Evolutionary conservation across 2,797 vertebrate genomes (phyloP).

Genomic region (Scarus forsteni): DNA sequence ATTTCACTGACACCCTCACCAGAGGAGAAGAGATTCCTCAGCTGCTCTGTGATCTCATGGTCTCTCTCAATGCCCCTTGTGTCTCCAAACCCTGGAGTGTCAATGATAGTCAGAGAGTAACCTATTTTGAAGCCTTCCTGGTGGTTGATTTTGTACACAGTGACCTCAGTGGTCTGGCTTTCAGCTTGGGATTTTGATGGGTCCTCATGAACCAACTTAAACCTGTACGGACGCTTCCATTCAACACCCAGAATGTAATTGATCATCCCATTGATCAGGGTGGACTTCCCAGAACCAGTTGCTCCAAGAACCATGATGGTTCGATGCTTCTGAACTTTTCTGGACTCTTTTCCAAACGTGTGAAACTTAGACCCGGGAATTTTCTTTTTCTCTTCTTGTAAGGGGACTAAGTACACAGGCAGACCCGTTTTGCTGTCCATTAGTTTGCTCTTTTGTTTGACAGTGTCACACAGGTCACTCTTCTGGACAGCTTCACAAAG

Average conservation of each 20-base stretch:
- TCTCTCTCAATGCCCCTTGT: slow-evolving; percentile 47
- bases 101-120: slow-evolving; percentile 52
- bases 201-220: slow-evolving; percentile 54
- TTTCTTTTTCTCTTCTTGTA: too few relatives aligned
- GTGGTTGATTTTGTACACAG: slow-evolving; percentile 62
- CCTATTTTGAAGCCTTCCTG: slow-evolving; percentile 35
- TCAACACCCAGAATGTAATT: slow-evolving; percentile 68
- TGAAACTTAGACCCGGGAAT: too few relatives aligned
- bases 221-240: slow-evolving; percentile 49
- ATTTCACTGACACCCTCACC: slow-evolving; percentile 35
- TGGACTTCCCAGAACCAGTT: slow-evolving; percentile 46
- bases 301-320: slow-evolving; percentile 64
- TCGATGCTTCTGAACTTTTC: slow-evolving; percentile 13
- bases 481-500: too few relatives aligned
- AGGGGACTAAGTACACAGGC: too few relatives aligned
- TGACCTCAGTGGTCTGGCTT: slow-evolving; percentile 52
- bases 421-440: too few relatives aligned
- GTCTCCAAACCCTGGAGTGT: slow-evolving; percentile 68
- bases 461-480: too few relatives aligned
- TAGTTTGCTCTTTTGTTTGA: too few relatives aligned
- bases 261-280: slow-evolving; percentile 60
- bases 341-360: neutral
- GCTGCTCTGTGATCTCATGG: slow-evolving; percentile 46
- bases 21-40: slow-evolving; percentile 46
- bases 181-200: slow-evolving; percentile 47